Base-by-base conservation (phyloP, 2,888 invertebrate genomes). In the Caenorhabditis uteleia region DNA sequence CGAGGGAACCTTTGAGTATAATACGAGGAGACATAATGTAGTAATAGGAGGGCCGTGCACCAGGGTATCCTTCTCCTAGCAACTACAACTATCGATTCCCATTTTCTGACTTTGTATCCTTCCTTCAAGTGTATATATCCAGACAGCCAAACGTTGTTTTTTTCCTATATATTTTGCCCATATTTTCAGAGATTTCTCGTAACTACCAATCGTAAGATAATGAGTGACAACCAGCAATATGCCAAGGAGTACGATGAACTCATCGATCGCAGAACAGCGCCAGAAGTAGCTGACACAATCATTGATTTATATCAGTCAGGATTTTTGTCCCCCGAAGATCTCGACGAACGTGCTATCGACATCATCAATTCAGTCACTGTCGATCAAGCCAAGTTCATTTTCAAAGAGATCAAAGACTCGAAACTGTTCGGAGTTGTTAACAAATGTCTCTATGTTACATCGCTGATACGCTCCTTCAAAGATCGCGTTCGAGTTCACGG, bases 391-490 rank as follows among this genome's bases (percentile, higher is more conserved):
- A 68, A 70, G 26, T 82, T 73, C 68, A 75, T 82, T 44, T 40
- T 78, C 55, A 70, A 70, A 23, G 75, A 82, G 58, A 66, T 81
- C 57, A 49, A 81, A 76, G 94, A 95, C 86, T 94, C 94, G 84
- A 95, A 95, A 88, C 88, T 98, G 86, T 94, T 95, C 87, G 97
- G 98, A 88, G 97, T 98, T 84, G 93, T 93, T 84, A 97, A 98
- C 88, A 97, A 97, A 88, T 94, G 95, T 86, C 95, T 95, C 84
- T 98, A 93, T 88, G 89, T 98, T 84, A 97, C 97, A 88, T 95
- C 97, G 84, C 93, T 97, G 83, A 95, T 98, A 94, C 95, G 97
- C 88, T 95, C 95, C 82, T 97, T 95, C 88, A 89, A 93, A 85
- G 93, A 91, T 87, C 85, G 86, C 58, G 85, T 85, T 48, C 80